Evolutionary conservation across 64 coral and sea anemone species (phyloP).

Genomic region (Dendrophyllia cribrosa): DNA sequence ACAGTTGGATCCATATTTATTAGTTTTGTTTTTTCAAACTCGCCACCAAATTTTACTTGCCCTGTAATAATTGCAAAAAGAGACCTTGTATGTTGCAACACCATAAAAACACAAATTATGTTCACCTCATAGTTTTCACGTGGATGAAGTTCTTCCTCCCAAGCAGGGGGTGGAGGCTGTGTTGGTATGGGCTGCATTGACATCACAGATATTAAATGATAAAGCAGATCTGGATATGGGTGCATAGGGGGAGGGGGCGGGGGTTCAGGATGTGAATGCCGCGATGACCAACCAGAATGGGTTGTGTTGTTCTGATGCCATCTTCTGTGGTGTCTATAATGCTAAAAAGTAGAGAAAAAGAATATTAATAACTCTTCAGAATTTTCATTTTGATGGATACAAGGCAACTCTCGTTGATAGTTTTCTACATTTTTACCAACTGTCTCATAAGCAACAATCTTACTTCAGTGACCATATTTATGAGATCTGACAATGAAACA

Average conservation of each 20-base stretch:
- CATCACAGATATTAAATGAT: slow-evolving; percentile 92
- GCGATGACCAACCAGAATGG: slow-evolving; percentile 70
- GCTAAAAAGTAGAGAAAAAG: slow-evolving; percentile 35
- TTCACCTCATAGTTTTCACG: slow-evolving; percentile 96
- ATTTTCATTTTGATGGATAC: not conserved
- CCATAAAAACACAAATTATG: too few species aligned
- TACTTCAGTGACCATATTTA: too few species aligned
- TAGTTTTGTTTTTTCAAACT: too few species aligned
- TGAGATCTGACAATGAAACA: too few species aligned
- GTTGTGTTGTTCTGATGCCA: slow-evolving; percentile 78
- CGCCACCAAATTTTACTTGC: too few species aligned
- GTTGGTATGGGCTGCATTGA: slow-evolving; percentile 72
- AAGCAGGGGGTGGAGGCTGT: slow-evolving; percentile 53
- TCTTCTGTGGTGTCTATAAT: slow-evolving; percentile 88
- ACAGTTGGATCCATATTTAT: too few species aligned
- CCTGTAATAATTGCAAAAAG: not conserved
- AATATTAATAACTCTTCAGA: not conserved
- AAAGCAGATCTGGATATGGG: slow-evolving; percentile 82
- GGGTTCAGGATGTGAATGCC: slow-evolving; percentile 3
- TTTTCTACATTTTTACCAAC: too few species aligned
- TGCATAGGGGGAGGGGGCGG: slow-evolving; percentile 52
- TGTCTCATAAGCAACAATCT: too few species aligned
- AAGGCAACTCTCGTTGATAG: too few species aligned
- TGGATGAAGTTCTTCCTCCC: slow-evolving; percentile 83
- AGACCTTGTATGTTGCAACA: too few species aligned